Evolutionary conservation across 2,113 vertebrate species (phyloP), one percentile per base, ranked within the genome.

Genomic region (Anser cygnoides): DNA sequence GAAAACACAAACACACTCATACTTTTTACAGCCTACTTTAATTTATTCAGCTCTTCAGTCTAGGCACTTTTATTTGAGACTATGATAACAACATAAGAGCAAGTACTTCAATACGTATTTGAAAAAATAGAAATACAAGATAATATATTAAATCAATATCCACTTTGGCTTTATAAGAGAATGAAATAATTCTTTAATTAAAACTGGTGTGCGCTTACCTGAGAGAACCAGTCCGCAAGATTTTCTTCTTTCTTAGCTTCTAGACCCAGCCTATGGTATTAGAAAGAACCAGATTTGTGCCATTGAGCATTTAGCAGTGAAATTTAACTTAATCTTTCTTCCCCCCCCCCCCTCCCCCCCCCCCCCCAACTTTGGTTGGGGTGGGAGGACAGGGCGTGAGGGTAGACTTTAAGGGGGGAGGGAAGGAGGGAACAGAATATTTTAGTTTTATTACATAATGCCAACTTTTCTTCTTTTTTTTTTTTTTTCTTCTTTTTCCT

Each of bases 191-290:
- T 67, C 6, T 52, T 78, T 17, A 87, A 35, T 87, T 65, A 46
- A 91, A 90, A 94, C 7, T 54, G 50, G 94, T 50, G 7, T 22
- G 39, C n/a, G 90, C 96, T 91, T 97, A 99, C 99, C 98, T 99
- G 99, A 94, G 99, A 99, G 94, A 99, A 99, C 99, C 99, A 99
- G 49, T 99, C 99, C 46, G 99, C 97, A 90, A 99, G 97, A 94
- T 99, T 99, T 96, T 99, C 99, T 97, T 99, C 99, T 95, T 99
- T 99, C 97, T 98, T 99, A 43, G 98, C 98, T 97, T 99, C 99
- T 81, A 99, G 98, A 73, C 99, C 99, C 97, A 99, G 96, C 89
- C 99, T 99, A 71, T 0, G 46, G 17, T 50, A 81, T 39, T 35
- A 91, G 25, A 94, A 96, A 96, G 9, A 88, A 83, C 0, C 19